A percentile compares a stretch with the other conserved stretches of the same genome.
Conservation (phyloP, 2,797 vertebrate species). For the Rhincodon typus region DNA sequence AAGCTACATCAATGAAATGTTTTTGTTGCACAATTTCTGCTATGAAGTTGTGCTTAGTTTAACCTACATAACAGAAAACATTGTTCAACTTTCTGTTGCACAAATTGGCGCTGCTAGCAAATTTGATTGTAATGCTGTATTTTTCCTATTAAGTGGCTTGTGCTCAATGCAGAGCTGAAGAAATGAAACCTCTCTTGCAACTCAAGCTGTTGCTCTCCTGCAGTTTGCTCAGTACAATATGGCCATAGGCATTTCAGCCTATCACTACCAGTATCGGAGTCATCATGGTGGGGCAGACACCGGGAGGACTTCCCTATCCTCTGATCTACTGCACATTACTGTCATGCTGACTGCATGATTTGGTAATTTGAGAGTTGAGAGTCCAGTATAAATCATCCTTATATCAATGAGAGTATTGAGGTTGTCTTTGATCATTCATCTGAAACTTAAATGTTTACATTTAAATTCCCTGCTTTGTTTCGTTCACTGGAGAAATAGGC, state of each 20-base stretch:
- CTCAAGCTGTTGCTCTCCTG: background rate
- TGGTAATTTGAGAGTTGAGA: background rate
- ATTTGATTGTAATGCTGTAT: background rate
- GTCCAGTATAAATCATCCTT: background rate
- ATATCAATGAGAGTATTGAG: background rate
- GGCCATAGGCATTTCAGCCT: background rate
- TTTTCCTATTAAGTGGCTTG: background rate
- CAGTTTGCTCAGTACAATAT: background rate
- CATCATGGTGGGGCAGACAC: background rate
- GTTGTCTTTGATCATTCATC: background rate
- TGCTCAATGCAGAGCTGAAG: background rate
- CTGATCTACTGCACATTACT: background rate
- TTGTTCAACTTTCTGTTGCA: background rate
- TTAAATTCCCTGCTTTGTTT: background rate
- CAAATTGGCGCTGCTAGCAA: background rate
- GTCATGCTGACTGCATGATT: background rate
- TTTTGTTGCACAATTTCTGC: background rate
- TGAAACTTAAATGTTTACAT: background rate
- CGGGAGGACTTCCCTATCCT: background rate
- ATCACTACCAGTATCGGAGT: background rate
- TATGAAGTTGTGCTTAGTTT: too few species aligned
- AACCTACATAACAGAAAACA: too few species aligned
- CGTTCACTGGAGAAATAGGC: background rate
- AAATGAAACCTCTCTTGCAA: conserved; percentile 13
- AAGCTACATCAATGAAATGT: background rate